These are phyloP conservation scores for Apamea epomidion DNA, from an alignment of 2,888 invertebrate genomes.

Conservation along the genomic window DNA sequence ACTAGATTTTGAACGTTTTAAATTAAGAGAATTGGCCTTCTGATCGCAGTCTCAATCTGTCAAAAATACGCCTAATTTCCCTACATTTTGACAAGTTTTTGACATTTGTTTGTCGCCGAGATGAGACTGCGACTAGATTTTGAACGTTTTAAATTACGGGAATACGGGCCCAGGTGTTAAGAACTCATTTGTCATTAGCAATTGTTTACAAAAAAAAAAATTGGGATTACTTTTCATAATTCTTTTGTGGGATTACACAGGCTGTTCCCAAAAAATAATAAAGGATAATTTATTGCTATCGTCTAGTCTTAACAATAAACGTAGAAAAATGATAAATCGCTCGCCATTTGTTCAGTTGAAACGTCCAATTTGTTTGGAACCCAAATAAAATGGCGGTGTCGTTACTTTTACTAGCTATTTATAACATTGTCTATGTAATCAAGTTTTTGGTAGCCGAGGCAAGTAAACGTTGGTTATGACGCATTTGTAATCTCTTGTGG, in stretches of 20 bases:
- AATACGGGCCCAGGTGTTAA: no score
- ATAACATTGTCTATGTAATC: constrained; percentile 16
- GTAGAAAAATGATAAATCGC: constrained; percentile 48
- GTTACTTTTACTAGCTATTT: constrained; percentile 41
- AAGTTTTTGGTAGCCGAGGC: neutral
- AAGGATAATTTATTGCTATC: constrained; percentile 25
- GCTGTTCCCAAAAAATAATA: constrained; percentile 4
- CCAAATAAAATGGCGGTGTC: constrained; percentile 43
- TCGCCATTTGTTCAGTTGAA: constrained; percentile 40
- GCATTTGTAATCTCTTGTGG: neutral
- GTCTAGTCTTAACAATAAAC: constrained; percentile 43
- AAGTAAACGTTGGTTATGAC: neutral
- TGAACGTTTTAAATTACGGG: no score
- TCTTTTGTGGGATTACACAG: constrained; percentile 1
- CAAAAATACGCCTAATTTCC: no score
- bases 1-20: no score
- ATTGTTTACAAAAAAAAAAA: neutral
- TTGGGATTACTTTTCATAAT: neutral
- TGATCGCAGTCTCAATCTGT: no score
- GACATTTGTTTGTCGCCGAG: no score
- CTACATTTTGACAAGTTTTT: no score
- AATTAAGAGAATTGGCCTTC: no score
- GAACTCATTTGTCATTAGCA: constrained; percentile 1
- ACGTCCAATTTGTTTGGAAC: constrained; percentile 49
- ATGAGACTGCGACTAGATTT: no score